Evolutionary conservation across 2,888 invertebrate genomes (phyloP).

Genomic region (Neelides folsomi): DNA sequence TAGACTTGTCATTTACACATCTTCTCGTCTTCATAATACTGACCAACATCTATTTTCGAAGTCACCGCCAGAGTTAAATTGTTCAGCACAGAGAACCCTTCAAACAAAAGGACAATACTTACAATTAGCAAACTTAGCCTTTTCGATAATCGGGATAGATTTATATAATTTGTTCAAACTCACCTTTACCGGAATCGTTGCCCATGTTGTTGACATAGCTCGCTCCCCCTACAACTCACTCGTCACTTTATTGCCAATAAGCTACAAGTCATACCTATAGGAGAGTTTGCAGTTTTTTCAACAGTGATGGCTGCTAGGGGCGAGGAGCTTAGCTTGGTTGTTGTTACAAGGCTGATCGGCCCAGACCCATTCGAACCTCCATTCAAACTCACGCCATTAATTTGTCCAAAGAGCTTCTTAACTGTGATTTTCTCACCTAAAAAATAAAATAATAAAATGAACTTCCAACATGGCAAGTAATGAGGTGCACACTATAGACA

Average conservation of each 20-base stretch:
- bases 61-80: slow-evolving; percentile 28
- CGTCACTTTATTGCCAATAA: too few relatives aligned
- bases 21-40: slow-evolving; percentile 33
- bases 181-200: slow-evolving; percentile 20
- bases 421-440: slow-evolving; percentile 22
- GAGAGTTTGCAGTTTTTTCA: slow-evolving; percentile 32
- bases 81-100: slow-evolving; percentile 30
- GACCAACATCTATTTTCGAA: slow-evolving; percentile 30
- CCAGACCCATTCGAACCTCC: slow-evolving; percentile 26
- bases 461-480: neutral
- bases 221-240: slow-evolving; percentile 15
- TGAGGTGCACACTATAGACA: neutral
- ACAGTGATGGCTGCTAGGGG: slow-evolving; percentile 32
- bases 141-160: too few relatives aligned
- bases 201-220: slow-evolving; percentile 27
- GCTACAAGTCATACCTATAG: slow-evolving; percentile 22
- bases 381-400: slow-evolving; percentile 32
- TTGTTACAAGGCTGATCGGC: slow-evolving; percentile 31
- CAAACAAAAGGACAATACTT: neutral
- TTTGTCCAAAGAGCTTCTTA: slow-evolving; percentile 28
- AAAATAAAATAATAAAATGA: slow-evolving; percentile 9
- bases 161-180: neutral
- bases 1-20: slow-evolving; percentile 34
- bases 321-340: slow-evolving; percentile 32
- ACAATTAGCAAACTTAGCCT: neutral